Evolutionary conservation across 2,888 invertebrate species (phyloP).

Genomic region (Carterocephalus palaemon): DNA sequence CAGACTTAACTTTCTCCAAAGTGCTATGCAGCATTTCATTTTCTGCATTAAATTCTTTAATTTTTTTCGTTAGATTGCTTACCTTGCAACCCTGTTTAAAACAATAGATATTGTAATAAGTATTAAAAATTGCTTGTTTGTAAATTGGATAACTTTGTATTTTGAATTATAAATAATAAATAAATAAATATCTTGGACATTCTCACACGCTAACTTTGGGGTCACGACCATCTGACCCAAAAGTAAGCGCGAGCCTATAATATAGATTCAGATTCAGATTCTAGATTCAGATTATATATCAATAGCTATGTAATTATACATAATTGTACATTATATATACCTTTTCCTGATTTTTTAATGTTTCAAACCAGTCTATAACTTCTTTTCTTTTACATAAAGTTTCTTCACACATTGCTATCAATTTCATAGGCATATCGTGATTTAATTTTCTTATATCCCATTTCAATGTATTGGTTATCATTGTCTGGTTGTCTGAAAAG

Average conservation of each 20-base stretch:
- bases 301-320: no score
- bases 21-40: conserved; percentile 55
- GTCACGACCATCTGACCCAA: no score
- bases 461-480: conserved; percentile 29
- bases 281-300: no score
- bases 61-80: conserved; percentile 50
- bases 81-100: conserved; percentile 46
- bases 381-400: conserved; percentile 56
- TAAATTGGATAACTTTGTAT: no score
- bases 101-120: no score
- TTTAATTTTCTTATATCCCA: conserved; percentile 53
- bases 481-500: conserved; percentile 30
- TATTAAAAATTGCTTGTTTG: no score
- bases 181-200: no score
- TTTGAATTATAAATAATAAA: no score
- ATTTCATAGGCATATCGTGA: conserved; percentile 52
- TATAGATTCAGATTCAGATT: no score
- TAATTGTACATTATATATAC: conserved; percentile 33
- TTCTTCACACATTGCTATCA: conserved; percentile 58
- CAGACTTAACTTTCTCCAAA: conserved; percentile 50
- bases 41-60: conserved; percentile 59
- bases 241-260: no score
- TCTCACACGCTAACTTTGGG: no score
- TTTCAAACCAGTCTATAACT: conserved; percentile 61
- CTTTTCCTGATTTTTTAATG: conserved; percentile 48